These are phyloP conservation scores for Aphidoletes aphidimyza DNA, from an alignment of 2,888 invertebrate genomes.

Conservation along the genomic window DNA sequence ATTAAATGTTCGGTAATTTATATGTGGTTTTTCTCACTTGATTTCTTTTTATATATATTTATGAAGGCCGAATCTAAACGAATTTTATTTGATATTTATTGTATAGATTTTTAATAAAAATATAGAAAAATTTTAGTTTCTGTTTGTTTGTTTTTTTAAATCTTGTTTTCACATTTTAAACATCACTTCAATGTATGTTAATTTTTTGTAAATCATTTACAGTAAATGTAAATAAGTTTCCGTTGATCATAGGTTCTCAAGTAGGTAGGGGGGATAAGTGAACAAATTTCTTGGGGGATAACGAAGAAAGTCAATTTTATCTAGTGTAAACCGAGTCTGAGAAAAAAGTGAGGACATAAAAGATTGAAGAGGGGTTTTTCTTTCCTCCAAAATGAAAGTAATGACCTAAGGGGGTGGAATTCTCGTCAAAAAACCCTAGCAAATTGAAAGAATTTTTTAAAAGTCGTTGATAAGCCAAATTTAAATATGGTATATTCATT, in stretches of 20 bases:
- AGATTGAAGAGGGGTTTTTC: no score
- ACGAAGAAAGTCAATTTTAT: no score
- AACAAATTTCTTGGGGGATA: no score
- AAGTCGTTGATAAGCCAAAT: not conserved
- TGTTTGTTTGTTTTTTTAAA: not conserved
- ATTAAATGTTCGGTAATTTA: not conserved
- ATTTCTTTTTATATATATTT: not conserved
- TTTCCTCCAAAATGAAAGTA: no score
- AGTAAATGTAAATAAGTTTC: constrained; percentile 42
- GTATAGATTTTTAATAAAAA: not conserved
- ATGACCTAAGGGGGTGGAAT: no score
- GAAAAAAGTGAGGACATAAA: no score
- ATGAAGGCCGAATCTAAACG: not conserved
- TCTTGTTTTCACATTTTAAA: not conserved
- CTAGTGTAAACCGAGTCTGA: no score
- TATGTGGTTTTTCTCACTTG: not conserved
- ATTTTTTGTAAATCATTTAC: no score
- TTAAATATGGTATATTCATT: constrained; percentile 2
- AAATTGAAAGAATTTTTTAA: no score
- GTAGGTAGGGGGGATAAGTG: no score
- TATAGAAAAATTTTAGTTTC: constrained; percentile 5
- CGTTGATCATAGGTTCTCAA: no score
- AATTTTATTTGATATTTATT: not conserved
- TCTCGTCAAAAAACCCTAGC: no score
- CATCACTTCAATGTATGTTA: not conserved